Percentiles rank a stretch among this genome's conserved stretches.
These are phyloP conservation scores for Seison nebaliae DNA, from an alignment of 1,140 invertebrate genomes.

Conservation along the genomic window DNA sequence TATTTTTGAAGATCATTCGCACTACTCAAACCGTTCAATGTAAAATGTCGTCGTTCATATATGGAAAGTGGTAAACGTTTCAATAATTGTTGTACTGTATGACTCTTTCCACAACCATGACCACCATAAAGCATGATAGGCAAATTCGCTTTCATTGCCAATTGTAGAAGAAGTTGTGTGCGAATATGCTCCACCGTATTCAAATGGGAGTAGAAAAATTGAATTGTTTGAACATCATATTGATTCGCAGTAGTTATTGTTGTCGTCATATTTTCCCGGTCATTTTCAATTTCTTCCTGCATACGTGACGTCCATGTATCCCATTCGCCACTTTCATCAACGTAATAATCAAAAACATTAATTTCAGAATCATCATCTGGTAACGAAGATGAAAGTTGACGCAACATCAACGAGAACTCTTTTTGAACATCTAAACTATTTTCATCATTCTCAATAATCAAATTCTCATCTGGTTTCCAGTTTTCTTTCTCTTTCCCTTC, in stretches of 20 bases:
- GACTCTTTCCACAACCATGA: constrained; percentile 28
- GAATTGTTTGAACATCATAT: too few relatives aligned
- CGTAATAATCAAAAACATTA: constrained; percentile 29
- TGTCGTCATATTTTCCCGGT: too few relatives aligned
- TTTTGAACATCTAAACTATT: constrained; percentile 21
- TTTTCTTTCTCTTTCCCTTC: too few relatives aligned
- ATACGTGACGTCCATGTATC: constrained; percentile 26
- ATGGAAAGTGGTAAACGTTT: not conserved
- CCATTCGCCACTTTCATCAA: constrained; percentile 29
- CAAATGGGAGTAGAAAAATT: constrained; percentile 25
- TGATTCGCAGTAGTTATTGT: too few relatives aligned
- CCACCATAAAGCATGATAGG: constrained; percentile 27
- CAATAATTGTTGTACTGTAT: not conserved
- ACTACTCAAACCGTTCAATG: constrained; percentile 23
- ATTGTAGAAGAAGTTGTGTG: constrained; percentile 23
- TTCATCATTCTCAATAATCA: too few relatives aligned
- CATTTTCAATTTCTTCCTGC: too few relatives aligned
- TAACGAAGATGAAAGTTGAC: constrained; percentile 23
- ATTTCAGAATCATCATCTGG: constrained; percentile 29
- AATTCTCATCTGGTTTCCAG: too few relatives aligned
- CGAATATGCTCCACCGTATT: constrained; percentile 26
- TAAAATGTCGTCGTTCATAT: constrained; percentile 15
- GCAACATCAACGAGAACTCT: constrained; percentile 23
- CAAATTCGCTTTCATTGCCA: constrained; percentile 21
- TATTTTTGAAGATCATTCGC: constrained; percentile 24